Evolutionary conservation across 2,113 vertebrate species (phyloP).

Genomic region (Orycteropus afer): DNA sequence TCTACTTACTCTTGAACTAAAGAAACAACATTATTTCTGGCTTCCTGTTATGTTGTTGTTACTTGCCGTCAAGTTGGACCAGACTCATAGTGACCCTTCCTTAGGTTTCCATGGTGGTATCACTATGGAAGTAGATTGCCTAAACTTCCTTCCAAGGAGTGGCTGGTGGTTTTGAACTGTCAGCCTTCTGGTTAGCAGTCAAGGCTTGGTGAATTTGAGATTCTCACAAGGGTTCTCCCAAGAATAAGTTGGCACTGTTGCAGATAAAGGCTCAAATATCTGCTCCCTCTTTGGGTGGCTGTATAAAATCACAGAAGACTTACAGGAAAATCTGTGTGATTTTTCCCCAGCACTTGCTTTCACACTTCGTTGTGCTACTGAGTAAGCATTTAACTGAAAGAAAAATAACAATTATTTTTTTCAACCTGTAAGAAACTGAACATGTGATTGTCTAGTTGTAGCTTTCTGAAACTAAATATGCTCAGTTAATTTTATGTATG

Average conservation of each 20-base stretch:
- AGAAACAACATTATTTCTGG: not conserved
- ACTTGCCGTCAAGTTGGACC: too few relatives aligned
- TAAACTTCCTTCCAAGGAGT: too few relatives aligned
- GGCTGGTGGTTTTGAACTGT: too few relatives aligned
- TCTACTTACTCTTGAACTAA: not conserved
- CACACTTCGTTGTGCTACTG: not conserved
- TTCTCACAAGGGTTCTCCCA: not conserved
- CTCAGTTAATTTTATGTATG: too few relatives aligned
- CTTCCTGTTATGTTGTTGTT: too few relatives aligned
- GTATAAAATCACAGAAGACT: not conserved
- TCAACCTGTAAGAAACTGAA: not conserved
- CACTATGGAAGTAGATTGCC: too few relatives aligned
- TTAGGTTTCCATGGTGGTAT: too few relatives aligned
- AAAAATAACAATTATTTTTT: conserved; percentile 35
- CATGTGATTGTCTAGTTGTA: not conserved
- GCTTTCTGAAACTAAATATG: not conserved
- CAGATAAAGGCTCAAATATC: conserved; percentile 6
- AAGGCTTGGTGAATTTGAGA: not conserved
- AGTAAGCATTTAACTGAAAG: conserved; percentile 26
- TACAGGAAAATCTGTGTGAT: not conserved
- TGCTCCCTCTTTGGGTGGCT: not conserved
- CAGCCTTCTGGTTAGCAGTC: too few relatives aligned
- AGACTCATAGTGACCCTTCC: too few relatives aligned
- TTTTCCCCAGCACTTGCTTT: conserved; percentile 12
- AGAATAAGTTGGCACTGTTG: not conserved